Base-by-base conservation (phyloP, 2,888 invertebrate species). In the Rotaria sp. region DNA sequence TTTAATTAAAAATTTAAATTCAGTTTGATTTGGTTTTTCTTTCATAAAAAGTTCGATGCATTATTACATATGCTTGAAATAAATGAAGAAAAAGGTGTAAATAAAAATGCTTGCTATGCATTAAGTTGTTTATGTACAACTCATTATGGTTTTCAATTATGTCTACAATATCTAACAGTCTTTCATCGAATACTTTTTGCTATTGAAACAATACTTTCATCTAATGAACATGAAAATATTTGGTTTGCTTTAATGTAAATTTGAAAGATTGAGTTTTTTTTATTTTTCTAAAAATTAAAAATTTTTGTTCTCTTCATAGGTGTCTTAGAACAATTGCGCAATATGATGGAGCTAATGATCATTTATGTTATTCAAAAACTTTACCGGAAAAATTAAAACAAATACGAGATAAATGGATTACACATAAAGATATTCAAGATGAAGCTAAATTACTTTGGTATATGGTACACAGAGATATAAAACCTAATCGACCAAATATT, bases 31-130 rank as follows among this genome's bases (percentile, higher is more conserved):
- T 45, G 11, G 5, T 45, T 45, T 45, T 45, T 5, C 5, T 8
- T 8, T 8, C 45, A 38, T 84, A 41, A 48, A 35, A 30, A 57
- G 59, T 59, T 80, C 18, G 80, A 80, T 35, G 57, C 90, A 11
- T 87, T 91, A 48, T 90, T 89, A 30, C 89, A 89, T 86, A 91
- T 91, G 91, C 88, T 91, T 84, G 89, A 89, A 87, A 90, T 21
- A 15, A 84, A 90, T 87, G 88, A 88, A 85, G 91, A 91, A 84
- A 88, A 89, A 35, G 90, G 91, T 84, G 90, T 90, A 86, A 90
- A 90, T 88, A 91, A 91, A 88, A 91, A 91, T 88, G 90, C 91
- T 30, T 91, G 91, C 87, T 91, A 91, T 88, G 90, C 91, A n/a
- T 88, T 91, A 59, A 91, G 91, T 89, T 91, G 91, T 89, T 88